Base-by-base conservation (phyloP, 2,888 invertebrate genomes). In the Hartigia nigra region DNA sequence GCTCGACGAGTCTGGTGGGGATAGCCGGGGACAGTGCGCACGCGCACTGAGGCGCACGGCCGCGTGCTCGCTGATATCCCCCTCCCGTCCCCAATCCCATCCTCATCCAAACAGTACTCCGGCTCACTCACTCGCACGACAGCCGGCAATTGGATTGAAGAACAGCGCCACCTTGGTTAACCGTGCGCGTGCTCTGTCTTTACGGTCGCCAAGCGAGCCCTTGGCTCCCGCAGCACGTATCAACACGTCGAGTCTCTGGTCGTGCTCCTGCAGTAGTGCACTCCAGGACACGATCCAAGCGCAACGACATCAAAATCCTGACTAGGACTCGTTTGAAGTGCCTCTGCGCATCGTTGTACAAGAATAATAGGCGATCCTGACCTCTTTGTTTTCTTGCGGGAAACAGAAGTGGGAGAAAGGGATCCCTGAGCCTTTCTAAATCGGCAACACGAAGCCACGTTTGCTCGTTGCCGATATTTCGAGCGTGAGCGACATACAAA, bases 21-120 rank as follows among this genome's bases (percentile, higher is more conserved):
- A 86, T 86, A 80, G 85, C 88, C 86, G 86, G 87, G 88, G 86
- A 87, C 86, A 86, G 82, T 74, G 83, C 88, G 88, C 90, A 87
- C 88, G 91, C 91, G 90, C 87, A 82, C 81, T 87, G 36, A 75
- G 77, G 81, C 79, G 83, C 84, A 82, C 83, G 82, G 69, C 88
- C 87, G 88, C 89, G 88, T 88, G 87, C 86, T 87, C 85, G 76
- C 79, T 78, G 79, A 77, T 75, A 74, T 35, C n/a, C 31, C 12
- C 74, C 74, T 69, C 76, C 35, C 79, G n/a, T 32, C 70, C 31
- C n/a, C 37, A 12, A 1, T 3, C 37, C 37, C 0, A 4, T 4
- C 0, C 14, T 4, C 39, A 35, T 35, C 35, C 12, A 2, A 5
- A 5, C 9, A 55, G 55, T 55, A 55, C 55, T 9, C 55, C 55